phyloP scores from a whole-genome alignment of 2,113 vertebrate genomes.

The Nanger granti region DNA sequence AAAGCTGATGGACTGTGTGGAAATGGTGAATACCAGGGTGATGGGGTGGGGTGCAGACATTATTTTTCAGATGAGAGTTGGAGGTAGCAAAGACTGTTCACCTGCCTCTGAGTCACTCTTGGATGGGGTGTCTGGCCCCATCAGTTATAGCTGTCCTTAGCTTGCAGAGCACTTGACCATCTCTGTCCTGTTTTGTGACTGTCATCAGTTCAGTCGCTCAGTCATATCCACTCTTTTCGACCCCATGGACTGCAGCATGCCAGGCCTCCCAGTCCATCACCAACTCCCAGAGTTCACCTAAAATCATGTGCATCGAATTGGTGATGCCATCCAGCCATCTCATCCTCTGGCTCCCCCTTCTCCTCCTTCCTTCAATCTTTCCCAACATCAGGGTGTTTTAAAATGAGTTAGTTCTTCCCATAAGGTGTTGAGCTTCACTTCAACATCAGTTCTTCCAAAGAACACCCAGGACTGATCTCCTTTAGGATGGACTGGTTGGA shows the following conservation, averaged over 20 bases:
- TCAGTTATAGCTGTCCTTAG: not conserved
- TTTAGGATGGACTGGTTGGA: not conserved
- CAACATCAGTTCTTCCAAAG: not conserved
- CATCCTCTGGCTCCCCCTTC: not conserved
- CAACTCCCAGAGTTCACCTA: not conserved
- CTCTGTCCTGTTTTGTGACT: not conserved
- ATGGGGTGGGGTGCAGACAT: not conserved
- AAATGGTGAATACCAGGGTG: not conserved
- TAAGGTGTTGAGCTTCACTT: not conserved
- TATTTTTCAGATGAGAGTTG: not conserved
- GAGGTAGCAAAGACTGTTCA: not conserved
- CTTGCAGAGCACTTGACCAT: not conserved
- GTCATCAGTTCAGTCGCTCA: not conserved
- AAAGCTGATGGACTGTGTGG: not conserved
- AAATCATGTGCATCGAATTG: accelerated
- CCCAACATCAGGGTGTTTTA: not conserved
- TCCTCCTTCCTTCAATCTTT: not conserved
- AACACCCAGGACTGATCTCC: not conserved
- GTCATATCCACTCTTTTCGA: accelerated
- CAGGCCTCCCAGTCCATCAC: not conserved
- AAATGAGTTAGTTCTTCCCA: accelerated
- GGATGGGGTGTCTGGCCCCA: not conserved
- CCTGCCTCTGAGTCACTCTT: not conserved
- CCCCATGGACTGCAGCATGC: not conserved
- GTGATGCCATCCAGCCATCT: not conserved